Conservation (phyloP, 2,888 invertebrate genomes). For the Hetaerina titia region DNA sequence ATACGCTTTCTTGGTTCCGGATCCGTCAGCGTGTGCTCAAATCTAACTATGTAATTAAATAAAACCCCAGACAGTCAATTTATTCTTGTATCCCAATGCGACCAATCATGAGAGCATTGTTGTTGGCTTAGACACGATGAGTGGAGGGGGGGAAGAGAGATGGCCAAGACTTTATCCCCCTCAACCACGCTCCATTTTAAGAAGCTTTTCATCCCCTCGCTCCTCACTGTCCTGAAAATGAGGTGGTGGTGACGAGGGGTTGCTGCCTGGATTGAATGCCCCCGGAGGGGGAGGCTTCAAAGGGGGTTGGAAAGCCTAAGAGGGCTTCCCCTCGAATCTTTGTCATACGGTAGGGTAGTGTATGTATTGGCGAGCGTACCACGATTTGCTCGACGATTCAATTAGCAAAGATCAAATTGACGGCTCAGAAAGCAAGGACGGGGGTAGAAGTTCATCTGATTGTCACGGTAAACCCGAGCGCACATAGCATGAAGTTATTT, state of each 20-base stretch:
- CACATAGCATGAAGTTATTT: too few relatives aligned
- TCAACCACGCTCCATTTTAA: not conserved
- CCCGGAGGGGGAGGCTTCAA: not conserved
- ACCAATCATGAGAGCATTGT: slow-evolving; percentile 56
- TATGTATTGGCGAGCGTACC: not conserved
- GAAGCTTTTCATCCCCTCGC: not conserved
- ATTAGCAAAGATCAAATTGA: too few relatives aligned
- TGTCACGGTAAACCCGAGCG: too few relatives aligned
- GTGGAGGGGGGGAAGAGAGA: not conserved
- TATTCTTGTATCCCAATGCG: slow-evolving; percentile 29
- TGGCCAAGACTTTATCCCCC: slow-evolving; percentile 13
- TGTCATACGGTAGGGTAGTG: not conserved
- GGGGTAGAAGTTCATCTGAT: too few relatives aligned
- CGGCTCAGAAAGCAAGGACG: too few relatives aligned
- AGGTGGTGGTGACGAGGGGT: not conserved
- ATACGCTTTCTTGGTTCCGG: slow-evolving; percentile 12
- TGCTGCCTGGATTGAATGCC: not conserved
- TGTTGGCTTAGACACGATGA: not conserved
- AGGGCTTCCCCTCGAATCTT: not conserved
- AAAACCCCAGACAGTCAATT: slow-evolving; percentile 25
- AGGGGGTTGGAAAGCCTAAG: not conserved
- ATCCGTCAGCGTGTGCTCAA: not conserved
- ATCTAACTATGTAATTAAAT: slow-evolving; percentile 50
- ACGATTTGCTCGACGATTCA: too few relatives aligned
- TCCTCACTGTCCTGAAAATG: too few relatives aligned